Base-by-base conservation (phyloP, 2,797 vertebrate genomes). In the Heteromormyrus szaboi region DNA sequence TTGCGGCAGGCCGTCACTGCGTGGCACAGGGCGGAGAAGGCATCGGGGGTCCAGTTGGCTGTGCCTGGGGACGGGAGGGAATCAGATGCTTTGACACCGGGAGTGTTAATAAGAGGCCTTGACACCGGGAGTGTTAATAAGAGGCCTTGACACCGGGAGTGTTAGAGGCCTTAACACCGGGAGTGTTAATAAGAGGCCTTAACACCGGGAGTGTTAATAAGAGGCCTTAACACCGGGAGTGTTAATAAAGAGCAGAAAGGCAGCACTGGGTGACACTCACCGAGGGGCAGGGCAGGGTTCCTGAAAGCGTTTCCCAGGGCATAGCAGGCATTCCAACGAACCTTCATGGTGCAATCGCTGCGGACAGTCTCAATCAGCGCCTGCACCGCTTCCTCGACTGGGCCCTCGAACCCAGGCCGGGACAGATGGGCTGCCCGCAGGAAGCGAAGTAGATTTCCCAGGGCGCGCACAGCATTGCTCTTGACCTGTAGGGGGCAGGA, bases 301-400 rank as follows among this genome's bases (percentile, higher is more conserved):
- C 96, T 97, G 93, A 99, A 99, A 0, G 98, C 97, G 19, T 99
- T 99, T 14, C 98, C 99, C 85, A 99, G 91, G 0, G 98, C 99
- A 0, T 98, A 99, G 48, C 99, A 99, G 14, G 99, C 98, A 12
- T 99, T 99, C 99, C 99, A 99, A 59, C 98, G 94, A 89, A 99
- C 98, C 92, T 99, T 99, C 99, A 99, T 99, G 0, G 96, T 97
- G 88, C 97, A 96, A n/a, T 99, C 98, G 0, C 96, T 97, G 86
- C 95, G 94, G 76, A 99, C 96, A 0, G 98, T 97, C 54, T 96
- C 95, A n/a, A 98, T 96, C 3, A 99, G 95, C 79, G 97, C 97
- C 88, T 95, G 95, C 68, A 99, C 94, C 0, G 98, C 95, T 0
- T 97, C 97, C 89, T 98, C 96, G 0, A 98, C 94, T 0, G 97